Conservation (phyloP, 1,140 invertebrate genomes). For the Euschistus heros region DNA sequence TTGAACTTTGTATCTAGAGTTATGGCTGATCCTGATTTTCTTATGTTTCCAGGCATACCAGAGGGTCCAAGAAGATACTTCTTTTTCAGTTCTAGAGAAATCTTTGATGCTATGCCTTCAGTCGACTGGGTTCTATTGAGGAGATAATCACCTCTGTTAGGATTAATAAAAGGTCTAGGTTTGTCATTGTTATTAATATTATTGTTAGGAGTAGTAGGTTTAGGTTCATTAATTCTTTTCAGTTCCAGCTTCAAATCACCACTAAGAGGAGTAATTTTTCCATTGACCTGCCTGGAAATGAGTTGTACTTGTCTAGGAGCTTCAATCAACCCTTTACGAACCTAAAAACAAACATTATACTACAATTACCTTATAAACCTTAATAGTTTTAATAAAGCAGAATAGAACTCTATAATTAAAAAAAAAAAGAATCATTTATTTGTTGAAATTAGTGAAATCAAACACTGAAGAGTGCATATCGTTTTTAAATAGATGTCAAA, state of each 20-base stretch:
- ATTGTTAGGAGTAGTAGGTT: background rate
- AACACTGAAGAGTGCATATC: too few species aligned
- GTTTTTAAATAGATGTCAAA: too few species aligned
- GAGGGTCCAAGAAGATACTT: slow-evolving; percentile 63
- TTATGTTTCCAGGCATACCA: slow-evolving; percentile 47
- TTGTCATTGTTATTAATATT: slow-evolving; percentile 25
- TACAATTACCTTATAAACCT: background rate
- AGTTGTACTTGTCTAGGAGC: slow-evolving; percentile 30
- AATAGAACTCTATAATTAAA: too few species aligned
- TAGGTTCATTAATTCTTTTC: slow-evolving; percentile 25
- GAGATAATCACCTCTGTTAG: slow-evolving; percentile 55
- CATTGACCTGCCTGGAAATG: slow-evolving; percentile 27
- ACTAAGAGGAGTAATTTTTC: slow-evolving; percentile 18
- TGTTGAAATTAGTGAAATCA: too few species aligned
- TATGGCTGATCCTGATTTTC: slow-evolving; percentile 74
- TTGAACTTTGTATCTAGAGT: slow-evolving; percentile 72
- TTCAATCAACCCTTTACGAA: slow-evolving; percentile 26
- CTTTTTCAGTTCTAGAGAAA: slow-evolving; percentile 73
- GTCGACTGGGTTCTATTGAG: slow-evolving; percentile 71
- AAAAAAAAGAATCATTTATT: too few species aligned
- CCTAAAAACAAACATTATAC: slow-evolving; percentile 18
- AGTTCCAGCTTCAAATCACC: slow-evolving; percentile 27
- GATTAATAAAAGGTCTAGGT: slow-evolving; percentile 39
- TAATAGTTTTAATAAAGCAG: background rate
- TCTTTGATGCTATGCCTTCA: slow-evolving; percentile 73